Conservation (phyloP, 2,113 vertebrate genomes). For the Sturnira hondurensis region DNA sequence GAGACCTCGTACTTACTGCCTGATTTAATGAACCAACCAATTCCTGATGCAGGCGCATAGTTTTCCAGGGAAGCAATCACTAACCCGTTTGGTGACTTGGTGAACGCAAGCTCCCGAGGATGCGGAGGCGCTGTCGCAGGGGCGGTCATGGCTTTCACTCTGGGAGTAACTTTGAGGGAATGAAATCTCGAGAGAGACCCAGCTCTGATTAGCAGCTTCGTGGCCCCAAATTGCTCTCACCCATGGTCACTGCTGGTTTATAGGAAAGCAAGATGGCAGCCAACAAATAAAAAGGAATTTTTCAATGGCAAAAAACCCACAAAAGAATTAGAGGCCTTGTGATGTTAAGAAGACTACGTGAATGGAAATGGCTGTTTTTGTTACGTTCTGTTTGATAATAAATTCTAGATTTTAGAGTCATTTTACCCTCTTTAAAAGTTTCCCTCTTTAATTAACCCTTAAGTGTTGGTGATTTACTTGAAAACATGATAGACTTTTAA, state of each 20-base stretch:
- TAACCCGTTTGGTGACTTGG: too few species aligned
- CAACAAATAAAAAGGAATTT: background rate
- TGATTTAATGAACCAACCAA: too few species aligned
- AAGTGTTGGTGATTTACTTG: background rate
- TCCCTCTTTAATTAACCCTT: background rate
- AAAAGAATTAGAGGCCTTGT: background rate
- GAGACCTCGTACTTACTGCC: too few species aligned
- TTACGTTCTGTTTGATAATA: background rate
- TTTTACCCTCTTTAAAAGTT: conserved; percentile 5
- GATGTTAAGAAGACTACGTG: background rate
- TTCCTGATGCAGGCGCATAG: too few species aligned
- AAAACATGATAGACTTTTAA: background rate
- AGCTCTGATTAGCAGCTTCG: conserved; percentile 73
- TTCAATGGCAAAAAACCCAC: background rate
- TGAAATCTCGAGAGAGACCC: conserved; percentile 58
- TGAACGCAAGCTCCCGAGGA: too few species aligned
- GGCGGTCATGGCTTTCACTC: too few species aligned
- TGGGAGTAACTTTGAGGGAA: too few species aligned
- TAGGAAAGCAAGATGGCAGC: conserved; percentile 64
- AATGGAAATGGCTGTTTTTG: background rate
- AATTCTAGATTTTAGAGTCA: background rate
- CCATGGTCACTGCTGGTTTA: background rate
- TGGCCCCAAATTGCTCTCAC: conserved; percentile 18
- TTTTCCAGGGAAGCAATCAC: too few species aligned
- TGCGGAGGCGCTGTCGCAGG: too few species aligned